Conservation (phyloP, 2,888 invertebrate species). For the Platycnemis pennipes region DNA sequence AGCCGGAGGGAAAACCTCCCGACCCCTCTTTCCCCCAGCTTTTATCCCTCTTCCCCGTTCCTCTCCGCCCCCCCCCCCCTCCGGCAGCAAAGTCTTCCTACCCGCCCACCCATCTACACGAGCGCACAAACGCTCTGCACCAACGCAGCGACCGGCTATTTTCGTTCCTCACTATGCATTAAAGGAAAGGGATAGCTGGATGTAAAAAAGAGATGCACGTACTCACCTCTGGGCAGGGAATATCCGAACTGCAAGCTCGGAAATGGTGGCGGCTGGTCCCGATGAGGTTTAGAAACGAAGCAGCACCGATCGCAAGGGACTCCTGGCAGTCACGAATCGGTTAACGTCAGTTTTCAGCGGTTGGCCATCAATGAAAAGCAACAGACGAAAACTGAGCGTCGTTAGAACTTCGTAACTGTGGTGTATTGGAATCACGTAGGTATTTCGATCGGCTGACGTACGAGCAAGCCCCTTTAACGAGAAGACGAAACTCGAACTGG, state of each 20-base stretch:
- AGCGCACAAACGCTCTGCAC: neutral
- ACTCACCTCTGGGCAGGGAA: conserved; percentile 9
- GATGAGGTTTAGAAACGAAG: neutral
- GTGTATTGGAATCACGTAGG: neutral
- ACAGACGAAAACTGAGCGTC: neutral
- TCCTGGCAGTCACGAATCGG: neutral
- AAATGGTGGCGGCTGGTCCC: neutral
- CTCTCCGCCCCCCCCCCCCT: neutral
- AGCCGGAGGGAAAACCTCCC: neutral
- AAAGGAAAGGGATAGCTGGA: neutral
- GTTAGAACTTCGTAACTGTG: neutral
- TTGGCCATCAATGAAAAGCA: neutral
- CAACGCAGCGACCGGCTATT: neutral
- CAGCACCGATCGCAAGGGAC: neutral
- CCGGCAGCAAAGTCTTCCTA: neutral
- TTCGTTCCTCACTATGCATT: neutral
- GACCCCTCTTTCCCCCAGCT: neutral
- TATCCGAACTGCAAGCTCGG: neutral
- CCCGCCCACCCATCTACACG: conserved; percentile 1
- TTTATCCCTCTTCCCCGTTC: neutral
- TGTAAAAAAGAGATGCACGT: neutral
- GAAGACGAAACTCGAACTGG: neutral
- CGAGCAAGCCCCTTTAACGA: neutral
- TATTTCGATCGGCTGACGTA: neutral
- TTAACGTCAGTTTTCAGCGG: neutral